Percentiles rank a stretch among this genome's conserved stretches.
These are phyloP conservation scores for Cremastinae sp. DNA, from an alignment of 2,888 invertebrate species.

Conservation along the genomic window DNA sequence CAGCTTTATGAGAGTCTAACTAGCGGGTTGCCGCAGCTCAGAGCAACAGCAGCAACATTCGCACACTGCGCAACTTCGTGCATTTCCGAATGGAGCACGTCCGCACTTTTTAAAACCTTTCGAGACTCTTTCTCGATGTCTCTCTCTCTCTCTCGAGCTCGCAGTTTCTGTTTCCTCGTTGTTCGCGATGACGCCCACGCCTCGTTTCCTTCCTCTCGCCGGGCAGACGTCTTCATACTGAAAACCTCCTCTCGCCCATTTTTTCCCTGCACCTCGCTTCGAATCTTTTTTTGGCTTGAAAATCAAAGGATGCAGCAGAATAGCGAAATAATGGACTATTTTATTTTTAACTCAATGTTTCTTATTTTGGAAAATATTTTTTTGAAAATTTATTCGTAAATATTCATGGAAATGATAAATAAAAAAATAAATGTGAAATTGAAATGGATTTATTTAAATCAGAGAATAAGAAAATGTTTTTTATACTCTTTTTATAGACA, in stretches of 20 bases:
- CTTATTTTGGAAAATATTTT: too few relatives aligned
- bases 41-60: slow-evolving; percentile 58
- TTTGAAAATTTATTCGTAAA: too few relatives aligned
- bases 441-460: too few relatives aligned
- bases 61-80: slow-evolving; percentile 43
- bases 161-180: slow-evolving; percentile 13
- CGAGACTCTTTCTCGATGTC: slow-evolving; percentile 11
- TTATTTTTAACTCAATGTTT: too few relatives aligned
- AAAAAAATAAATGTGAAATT: too few relatives aligned
- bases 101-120: slow-evolving; percentile 26
- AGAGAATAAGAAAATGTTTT: too few relatives aligned
- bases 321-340: too few relatives aligned
- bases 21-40: slow-evolving; percentile 75
- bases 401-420: too few relatives aligned
- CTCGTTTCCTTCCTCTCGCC: slow-evolving; percentile 31
- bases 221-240: slow-evolving; percentile 58
- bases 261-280: slow-evolving; percentile 26
- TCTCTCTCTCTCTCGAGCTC: slow-evolving; percentile 15
- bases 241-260: slow-evolving; percentile 11
- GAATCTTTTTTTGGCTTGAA: neutral
- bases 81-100: slow-evolving; percentile 31
- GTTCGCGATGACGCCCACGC: slow-evolving; percentile 51
- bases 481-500: too few relatives aligned
- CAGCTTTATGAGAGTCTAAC: slow-evolving; percentile 79
- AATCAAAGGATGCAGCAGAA: too few relatives aligned